Evolutionary conservation across 2,888 invertebrate species (phyloP).

Genomic region (Acanthosoma haemorrhoidale): DNA sequence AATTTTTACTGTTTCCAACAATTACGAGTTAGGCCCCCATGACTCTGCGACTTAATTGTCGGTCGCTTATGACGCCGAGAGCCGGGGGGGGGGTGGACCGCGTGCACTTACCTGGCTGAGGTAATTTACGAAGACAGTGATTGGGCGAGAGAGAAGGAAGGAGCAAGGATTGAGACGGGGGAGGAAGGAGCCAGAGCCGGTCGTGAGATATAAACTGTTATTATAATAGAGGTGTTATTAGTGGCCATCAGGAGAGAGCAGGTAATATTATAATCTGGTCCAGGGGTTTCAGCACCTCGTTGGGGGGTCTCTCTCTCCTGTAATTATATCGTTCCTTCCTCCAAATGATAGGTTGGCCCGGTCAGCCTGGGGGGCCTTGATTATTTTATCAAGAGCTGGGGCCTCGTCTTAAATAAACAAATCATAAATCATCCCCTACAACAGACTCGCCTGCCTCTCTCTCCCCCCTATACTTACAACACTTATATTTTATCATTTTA

Average conservation of each 20-base stretch:
- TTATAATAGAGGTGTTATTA: conserved; percentile 29
- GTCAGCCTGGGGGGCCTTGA: conserved; percentile 41
- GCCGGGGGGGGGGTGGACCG: too few species aligned
- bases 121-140: too few species aligned
- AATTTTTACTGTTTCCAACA: too few species aligned
- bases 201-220: conserved; percentile 28
- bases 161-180: not conserved
- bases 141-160: too few species aligned
- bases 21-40: too few species aligned
- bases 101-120: too few species aligned
- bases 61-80: too few species aligned
- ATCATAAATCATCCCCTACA: conserved; percentile 39
- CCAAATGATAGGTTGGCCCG: conserved; percentile 23
- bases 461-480: conserved; percentile 16
- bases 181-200: not conserved
- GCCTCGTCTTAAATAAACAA: conserved; percentile 40
- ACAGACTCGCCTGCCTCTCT: not conserved
- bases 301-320: conserved; percentile 24
- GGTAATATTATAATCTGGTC: conserved; percentile 20
- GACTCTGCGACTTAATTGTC: too few species aligned
- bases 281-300: conserved; percentile 22
- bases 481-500: conserved; percentile 27
- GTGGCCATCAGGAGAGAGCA: conserved; percentile 11
- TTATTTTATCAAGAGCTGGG: conserved; percentile 41
- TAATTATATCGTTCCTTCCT: not conserved